Evolutionary conservation across 2,888 invertebrate genomes (phyloP).

Genomic region (Heteromurus nitidus): DNA sequence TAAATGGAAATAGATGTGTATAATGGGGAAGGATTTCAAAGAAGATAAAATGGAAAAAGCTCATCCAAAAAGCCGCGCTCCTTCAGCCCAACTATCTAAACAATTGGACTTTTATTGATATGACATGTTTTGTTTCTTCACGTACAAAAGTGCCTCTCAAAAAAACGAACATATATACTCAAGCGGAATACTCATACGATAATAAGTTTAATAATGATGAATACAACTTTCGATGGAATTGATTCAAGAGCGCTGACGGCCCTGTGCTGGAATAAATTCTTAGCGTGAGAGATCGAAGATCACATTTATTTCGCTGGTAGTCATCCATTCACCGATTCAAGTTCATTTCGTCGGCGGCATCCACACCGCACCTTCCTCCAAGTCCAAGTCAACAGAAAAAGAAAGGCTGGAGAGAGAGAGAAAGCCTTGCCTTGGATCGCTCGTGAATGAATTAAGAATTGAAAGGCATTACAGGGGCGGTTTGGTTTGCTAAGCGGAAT

Average conservation of each 20-base stretch:
- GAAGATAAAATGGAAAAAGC: constrained; percentile 16
- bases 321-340: constrained; percentile 42
- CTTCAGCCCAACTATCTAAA: too few species aligned
- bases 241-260: too few species aligned
- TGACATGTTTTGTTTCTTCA: constrained; percentile 28
- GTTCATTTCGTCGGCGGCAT: constrained; percentile 47
- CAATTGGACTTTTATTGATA: constrained; percentile 56
- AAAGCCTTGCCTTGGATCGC: not conserved
- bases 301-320: constrained; percentile 33
- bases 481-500: not conserved
- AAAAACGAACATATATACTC: too few species aligned
- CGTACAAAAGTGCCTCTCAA: too few species aligned
- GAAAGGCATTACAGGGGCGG: constrained; percentile 12
- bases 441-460: constrained; percentile 56
- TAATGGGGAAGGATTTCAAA: constrained; percentile 29
- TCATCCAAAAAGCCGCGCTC: constrained; percentile 54
- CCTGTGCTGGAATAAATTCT: too few species aligned
- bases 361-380: constrained; percentile 19
- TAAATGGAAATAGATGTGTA: constrained; percentile 51
- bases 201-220: too few species aligned
- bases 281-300: constrained; percentile 52
- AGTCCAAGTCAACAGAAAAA: too few species aligned
- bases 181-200: too few species aligned
- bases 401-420: constrained; percentile 28
- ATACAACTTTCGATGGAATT: too few species aligned